phyloP scores from a whole-genome alignment of 2,797 vertebrate genomes.

The Lateolabrax maculatus region DNA sequence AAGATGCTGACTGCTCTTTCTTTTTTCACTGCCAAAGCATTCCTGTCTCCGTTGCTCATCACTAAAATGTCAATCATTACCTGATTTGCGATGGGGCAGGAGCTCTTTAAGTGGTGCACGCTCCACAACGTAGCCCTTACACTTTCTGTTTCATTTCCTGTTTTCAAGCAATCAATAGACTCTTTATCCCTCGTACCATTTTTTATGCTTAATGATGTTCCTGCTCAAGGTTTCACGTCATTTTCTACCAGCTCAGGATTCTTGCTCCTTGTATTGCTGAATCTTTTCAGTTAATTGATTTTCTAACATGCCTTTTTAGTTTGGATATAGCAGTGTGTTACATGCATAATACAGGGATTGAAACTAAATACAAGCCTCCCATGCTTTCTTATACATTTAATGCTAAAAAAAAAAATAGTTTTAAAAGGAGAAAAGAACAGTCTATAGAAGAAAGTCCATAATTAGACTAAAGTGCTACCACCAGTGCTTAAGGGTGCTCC shows the following conservation, averaged over 20 bases:
- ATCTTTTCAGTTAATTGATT: not conserved
- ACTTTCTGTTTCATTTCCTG: constrained; percentile 65
- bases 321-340: not conserved
- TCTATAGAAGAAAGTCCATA: not conserved
- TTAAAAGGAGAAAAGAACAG: not conserved
- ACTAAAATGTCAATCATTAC: constrained; percentile 72
- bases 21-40: constrained; percentile 77
- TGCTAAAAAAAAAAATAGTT: not conserved
- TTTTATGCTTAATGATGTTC: constrained; percentile 34
- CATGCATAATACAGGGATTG: not conserved
- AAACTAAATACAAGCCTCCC: not conserved
- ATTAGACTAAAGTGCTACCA: not conserved
- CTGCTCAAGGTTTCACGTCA: not conserved
- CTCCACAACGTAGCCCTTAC: constrained; percentile 12
- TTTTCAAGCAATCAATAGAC: constrained; percentile 51
- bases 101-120: constrained; percentile 50
- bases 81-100: constrained; percentile 69
- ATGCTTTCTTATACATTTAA: not conserved
- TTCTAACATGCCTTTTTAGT: not conserved
- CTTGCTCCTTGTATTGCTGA: constrained; percentile 2
- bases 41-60: constrained; percentile 69
- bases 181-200: constrained; percentile 34
- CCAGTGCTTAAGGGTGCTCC: not conserved
- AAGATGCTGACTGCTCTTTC: constrained; percentile 76
- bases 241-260: constrained; percentile 14